These are phyloP conservation scores for Liparis tanakae DNA, from an alignment of 2,797 vertebrate genomes.

Conservation along the genomic window DNA sequence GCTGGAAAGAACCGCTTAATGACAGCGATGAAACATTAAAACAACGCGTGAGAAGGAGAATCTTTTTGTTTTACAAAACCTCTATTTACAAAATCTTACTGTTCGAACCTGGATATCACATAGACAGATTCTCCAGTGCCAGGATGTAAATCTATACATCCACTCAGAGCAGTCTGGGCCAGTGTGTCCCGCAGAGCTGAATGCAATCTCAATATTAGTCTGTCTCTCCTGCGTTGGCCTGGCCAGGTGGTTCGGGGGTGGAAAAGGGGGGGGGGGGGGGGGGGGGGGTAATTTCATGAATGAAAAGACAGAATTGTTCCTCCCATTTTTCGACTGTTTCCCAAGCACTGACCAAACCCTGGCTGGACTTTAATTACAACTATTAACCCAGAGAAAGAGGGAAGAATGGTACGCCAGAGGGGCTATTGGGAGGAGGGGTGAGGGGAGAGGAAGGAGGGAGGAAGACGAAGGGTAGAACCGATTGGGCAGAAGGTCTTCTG, in stretches of 20 bases:
- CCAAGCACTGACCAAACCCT: constrained; percentile 59
- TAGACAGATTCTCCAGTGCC: not conserved
- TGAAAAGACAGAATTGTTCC: constrained; percentile 81
- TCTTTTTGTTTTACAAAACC: constrained; percentile 19
- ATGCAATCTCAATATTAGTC: constrained; percentile 47
- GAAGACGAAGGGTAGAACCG: constrained; percentile 13
- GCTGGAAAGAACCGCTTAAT: constrained; percentile 14
- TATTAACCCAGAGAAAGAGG: constrained; percentile 66
- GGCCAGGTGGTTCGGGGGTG: constrained; percentile 19
- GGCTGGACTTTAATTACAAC: constrained; percentile 78
- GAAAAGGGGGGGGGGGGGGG: constrained; percentile 13
- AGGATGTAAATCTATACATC: constrained; percentile 29
- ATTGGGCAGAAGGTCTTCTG: constrained; percentile 17
- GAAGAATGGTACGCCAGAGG: constrained; percentile 23
- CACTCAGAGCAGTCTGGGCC: constrained; percentile 35
- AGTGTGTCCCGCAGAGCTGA: constrained; percentile 33
- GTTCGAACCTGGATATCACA: constrained; percentile 5
- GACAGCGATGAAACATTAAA: constrained; percentile 25
- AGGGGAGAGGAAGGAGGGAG: not conserved
- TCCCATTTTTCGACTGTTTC: constrained; percentile 24
- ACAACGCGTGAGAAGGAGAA: constrained; percentile 3
- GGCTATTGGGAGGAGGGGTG: constrained; percentile 24
- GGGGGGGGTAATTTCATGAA: constrained; percentile 66
- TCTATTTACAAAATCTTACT: constrained; percentile 14
- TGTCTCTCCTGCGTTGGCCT: constrained; percentile 41